Evolutionary conservation across 2,797 vertebrate genomes (phyloP).

Genomic region (Scyliorhinus canicula): DNA sequence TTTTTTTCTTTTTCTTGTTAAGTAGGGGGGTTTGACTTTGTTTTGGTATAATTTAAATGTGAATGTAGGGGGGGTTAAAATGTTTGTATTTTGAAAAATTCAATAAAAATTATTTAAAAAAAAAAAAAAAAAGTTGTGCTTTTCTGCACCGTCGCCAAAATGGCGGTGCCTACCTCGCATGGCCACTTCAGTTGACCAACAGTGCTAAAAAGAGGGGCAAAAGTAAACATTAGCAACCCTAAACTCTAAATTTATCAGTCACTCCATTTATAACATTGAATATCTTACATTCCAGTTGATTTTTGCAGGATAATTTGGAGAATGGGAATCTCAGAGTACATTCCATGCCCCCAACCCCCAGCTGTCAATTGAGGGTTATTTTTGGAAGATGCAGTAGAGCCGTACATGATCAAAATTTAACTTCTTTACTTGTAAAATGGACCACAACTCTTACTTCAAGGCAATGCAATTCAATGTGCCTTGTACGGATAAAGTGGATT

Average conservation of each 20-base stretch:
- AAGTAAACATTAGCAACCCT: background rate
- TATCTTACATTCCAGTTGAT: background rate
- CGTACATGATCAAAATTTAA: background rate
- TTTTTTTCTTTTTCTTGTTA: too few species aligned
- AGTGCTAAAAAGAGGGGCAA: background rate
- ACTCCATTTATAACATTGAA: constrained; percentile 4
- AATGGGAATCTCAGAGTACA: background rate
- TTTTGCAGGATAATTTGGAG: background rate
- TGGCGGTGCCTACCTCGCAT: too few species aligned
- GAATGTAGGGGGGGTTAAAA: too few species aligned
- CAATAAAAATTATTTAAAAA: too few species aligned
- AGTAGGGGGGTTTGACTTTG: too few species aligned
- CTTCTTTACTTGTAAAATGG: background rate
- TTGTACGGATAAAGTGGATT: background rate
- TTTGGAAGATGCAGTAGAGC: background rate
- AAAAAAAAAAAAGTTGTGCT: too few species aligned
- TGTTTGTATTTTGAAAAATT: too few species aligned
- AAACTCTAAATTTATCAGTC: background rate
- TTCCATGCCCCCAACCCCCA: too few species aligned
- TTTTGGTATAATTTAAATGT: too few species aligned
- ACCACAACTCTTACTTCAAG: background rate
- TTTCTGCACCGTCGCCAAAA: too few species aligned
- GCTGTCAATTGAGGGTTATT: background rate
- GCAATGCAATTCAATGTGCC: background rate
- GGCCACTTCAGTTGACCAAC: background rate